Conservation (phyloP, 2,113 vertebrate genomes). For the Syngnathus floridae region DNA sequence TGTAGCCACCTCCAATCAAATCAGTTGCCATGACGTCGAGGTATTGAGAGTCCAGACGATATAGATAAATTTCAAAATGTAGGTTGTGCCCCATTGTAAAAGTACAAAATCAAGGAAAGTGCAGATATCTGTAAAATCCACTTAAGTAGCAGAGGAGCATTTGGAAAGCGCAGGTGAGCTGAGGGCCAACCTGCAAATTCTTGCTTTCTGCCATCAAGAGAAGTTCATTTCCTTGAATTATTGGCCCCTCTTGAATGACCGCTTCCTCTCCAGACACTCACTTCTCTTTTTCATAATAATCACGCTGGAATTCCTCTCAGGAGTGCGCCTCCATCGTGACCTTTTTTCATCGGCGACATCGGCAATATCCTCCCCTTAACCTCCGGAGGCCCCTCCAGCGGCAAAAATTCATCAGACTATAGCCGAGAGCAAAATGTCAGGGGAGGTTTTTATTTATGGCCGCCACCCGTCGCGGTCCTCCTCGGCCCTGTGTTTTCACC, state of each 20-base stretch:
- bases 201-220: conserved; percentile 7
- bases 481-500: conserved; percentile 32
- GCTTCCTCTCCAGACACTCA: conserved; percentile 24
- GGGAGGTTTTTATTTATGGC: conserved; percentile 27
- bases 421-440: conserved; percentile 13
- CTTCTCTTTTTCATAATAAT: conserved; percentile 50
- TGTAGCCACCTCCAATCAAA: not conserved
- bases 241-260: conserved; percentile 2
- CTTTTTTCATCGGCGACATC: conserved; percentile 36
- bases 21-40: not conserved
- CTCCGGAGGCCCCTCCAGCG: conserved; percentile 22
- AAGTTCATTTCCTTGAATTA: conserved; percentile 20
- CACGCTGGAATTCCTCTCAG: conserved; percentile 40
- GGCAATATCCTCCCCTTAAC: conserved; percentile 30
- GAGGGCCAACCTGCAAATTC: conserved; percentile 7
- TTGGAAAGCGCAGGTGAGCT: not conserved
- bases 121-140: not conserved
- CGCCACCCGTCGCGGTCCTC: conserved; percentile 31
- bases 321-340: conserved; percentile 32
- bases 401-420: conserved; percentile 38
- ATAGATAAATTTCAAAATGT: no score
- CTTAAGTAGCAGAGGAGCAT: not conserved
- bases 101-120: no score
- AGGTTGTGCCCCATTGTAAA: no score
- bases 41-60: not conserved